These are phyloP conservation scores for Dolichallabes microphthalmus DNA, from an alignment of 2,113 vertebrate genomes.

Conservation along the genomic window DNA sequence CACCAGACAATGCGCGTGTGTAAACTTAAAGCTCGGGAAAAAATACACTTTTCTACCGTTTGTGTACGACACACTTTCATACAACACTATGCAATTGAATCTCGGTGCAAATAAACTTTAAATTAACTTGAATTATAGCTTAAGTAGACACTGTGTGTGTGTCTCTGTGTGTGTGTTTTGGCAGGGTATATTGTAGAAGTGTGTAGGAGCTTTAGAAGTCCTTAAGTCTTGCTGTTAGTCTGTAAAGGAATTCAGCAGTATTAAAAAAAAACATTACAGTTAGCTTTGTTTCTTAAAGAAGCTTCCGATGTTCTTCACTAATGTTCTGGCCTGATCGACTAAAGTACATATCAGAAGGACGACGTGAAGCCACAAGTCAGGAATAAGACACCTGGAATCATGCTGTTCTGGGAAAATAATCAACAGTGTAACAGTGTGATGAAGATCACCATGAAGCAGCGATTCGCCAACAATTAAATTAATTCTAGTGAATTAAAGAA, in stretches of 20 bases:
- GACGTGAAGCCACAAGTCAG: background rate
- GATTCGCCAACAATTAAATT: background rate
- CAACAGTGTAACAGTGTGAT: background rate
- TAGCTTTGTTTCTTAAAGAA: background rate
- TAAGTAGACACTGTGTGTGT: background rate
- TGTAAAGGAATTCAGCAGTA: background rate
- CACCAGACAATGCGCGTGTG: constrained; percentile 34
- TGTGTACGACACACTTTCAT: too few relatives aligned
- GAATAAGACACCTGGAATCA: background rate
- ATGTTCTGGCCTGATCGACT: background rate
- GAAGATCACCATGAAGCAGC: background rate
- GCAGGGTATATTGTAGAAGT: background rate
- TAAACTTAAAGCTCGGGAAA: constrained; percentile 15
- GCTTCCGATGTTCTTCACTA: background rate
- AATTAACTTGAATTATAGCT: background rate
- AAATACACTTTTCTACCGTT: background rate
- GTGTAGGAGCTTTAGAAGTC: background rate
- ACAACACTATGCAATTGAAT: background rate
- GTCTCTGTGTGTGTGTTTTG: background rate
- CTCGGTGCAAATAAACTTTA: background rate
- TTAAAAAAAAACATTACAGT: background rate
- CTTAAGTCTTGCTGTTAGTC: background rate
- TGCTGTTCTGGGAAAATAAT: background rate
- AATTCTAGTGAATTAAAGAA: background rate
- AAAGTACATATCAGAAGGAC: background rate